A percentile compares a stretch with the other conserved stretches of the same genome.
phyloP scores from a whole-genome alignment of 2,113 vertebrate genomes.

The Bos indicus region DNA sequence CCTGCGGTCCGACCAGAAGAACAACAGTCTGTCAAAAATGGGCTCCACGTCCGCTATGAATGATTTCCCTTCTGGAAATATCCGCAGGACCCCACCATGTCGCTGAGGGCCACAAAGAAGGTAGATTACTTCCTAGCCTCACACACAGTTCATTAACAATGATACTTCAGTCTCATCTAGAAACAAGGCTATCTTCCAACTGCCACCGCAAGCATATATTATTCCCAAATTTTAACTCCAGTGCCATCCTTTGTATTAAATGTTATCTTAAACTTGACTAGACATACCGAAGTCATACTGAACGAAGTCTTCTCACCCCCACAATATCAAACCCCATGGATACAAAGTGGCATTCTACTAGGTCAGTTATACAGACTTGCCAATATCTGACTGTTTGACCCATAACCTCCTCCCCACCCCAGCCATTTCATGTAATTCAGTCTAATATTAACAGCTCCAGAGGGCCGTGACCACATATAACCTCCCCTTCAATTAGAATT shows the following conservation, averaged over 20 bases:
- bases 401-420: neutral
- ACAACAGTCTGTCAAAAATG: slow-evolving; percentile 92
- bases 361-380: neutral
- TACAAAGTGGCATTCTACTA: neutral
- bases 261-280: neutral
- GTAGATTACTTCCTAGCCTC: neutral
- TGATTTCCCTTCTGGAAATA: slow-evolving; percentile 93
- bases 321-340: neutral
- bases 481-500: neutral
- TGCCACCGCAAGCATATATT: neutral
- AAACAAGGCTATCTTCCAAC: neutral
- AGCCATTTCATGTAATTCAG: neutral
- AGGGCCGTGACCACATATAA: neutral
- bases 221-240: neutral
- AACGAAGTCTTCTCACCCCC: neutral
- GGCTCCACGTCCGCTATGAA: slow-evolving; percentile 93
- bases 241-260: neutral
- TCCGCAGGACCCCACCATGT: slow-evolving; percentile 92
- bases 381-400: neutral
- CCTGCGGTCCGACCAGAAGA: slow-evolving; percentile 97
- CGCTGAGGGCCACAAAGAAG: slow-evolving; percentile 78
- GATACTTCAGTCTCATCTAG: neutral
- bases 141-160: neutral
- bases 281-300: neutral
- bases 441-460: neutral